phyloP scores from a whole-genome alignment of 2,797 vertebrate species.

The Sebastes trivittatus region DNA sequence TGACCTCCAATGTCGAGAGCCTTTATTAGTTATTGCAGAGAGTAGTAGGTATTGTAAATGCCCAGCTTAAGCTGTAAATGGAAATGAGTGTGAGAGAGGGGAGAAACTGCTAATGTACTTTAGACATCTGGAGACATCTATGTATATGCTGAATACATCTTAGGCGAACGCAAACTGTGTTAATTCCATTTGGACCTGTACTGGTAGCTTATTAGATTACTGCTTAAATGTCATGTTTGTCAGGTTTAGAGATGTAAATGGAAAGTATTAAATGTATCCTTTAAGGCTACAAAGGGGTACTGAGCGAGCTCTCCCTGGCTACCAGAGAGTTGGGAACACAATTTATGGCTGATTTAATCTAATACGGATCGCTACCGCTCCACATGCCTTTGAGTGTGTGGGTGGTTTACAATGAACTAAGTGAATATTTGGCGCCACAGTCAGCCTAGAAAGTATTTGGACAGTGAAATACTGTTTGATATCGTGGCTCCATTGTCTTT shows the following conservation, averaged over 20 bases:
- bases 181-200: constrained; percentile 70
- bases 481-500: constrained; percentile 44
- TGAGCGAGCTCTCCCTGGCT: constrained; percentile 37
- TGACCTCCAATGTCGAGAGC: constrained; percentile 32
- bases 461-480: constrained; percentile 59
- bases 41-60: constrained; percentile 47
- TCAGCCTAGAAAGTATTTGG: constrained; percentile 59
- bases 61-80: constrained; percentile 43
- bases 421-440: constrained; percentile 60
- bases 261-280: constrained; percentile 62
- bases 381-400: constrained; percentile 45
- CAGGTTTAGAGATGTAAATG: constrained; percentile 75
- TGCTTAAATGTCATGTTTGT: constrained; percentile 75
- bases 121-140: constrained; percentile 44
- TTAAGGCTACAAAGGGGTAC: constrained; percentile 43
- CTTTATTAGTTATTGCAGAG: constrained; percentile 42
- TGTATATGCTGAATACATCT: constrained; percentile 38
- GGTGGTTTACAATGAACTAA: constrained; percentile 69
- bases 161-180: constrained; percentile 37
- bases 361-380: constrained; percentile 31
- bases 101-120: constrained; percentile 45
- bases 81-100: constrained; percentile 29
- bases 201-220: constrained; percentile 73
- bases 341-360: constrained; percentile 57
- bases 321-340: constrained; percentile 42